Base-by-base conservation (phyloP, 1,140 invertebrate species). In the Plutomurus gul region DNA sequence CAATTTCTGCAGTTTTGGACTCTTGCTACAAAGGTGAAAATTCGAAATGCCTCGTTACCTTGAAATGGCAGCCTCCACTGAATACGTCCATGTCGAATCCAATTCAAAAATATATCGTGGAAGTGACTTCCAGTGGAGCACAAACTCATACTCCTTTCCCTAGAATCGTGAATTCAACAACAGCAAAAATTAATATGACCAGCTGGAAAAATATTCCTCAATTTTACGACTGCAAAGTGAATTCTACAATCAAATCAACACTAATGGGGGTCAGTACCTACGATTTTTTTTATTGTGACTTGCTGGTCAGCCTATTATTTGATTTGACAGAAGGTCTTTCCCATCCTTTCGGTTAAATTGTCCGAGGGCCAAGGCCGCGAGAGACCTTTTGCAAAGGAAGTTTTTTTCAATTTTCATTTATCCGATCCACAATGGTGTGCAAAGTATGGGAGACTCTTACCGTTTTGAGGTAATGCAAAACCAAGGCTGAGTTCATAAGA, bases 51-150 rank as follows among this genome's bases (percentile, higher is more conserved):
- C n/a, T 30, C 5, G 77, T 82, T 0, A 76, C 51, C 16, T 6
- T 82, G 20, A 47, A 51, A 39, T 82, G 81, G 81, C 25, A 74
- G 13, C 75, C 81, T 6, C 81, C 81, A 4, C 37, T 20, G 13
- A 47, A 79, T 33, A 71, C 81, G 25, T 76, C 81, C 1, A 5
- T 6, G 4, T 1, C 60, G 7, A 82, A 82, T 60, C 46, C 33
- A 16, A 30, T 82, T 7, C 18, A 70, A 18, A 65, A 75, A n/a
- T 79, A 79, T 30, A 25, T 37, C 2, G 30, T 79, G 10, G 65
- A 40, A 27, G 20, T 71, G 0, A 71, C 33, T 13, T 30, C 33
- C 8, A 40, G n/a, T 51, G 33, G 13, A 18, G 16, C 49, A 49
- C 72, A 56, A 73, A 22, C 7, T 46, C 71, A 60, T 47, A 18